Conservation (phyloP, 2,797 vertebrate genomes). For the Gymnothorax javanicus region DNA sequence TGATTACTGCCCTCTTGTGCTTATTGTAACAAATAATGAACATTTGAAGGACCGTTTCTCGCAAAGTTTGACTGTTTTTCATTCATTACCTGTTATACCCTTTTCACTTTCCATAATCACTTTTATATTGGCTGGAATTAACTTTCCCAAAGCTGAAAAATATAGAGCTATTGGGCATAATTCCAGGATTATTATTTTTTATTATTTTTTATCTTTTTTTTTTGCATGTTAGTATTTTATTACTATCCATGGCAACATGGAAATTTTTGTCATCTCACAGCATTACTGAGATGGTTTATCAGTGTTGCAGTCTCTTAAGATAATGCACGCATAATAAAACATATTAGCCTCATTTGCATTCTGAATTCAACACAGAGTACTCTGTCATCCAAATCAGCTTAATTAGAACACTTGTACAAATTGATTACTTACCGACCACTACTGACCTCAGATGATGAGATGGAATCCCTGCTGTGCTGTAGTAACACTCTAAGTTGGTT, state of each 20-base stretch:
- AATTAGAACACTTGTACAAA: constrained; percentile 48
- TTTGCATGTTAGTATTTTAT: background rate
- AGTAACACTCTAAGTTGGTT: background rate
- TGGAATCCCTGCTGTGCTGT: constrained; percentile 30
- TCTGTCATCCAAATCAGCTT: constrained; percentile 47
- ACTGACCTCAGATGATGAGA: constrained; percentile 38
- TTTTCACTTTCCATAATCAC: background rate
- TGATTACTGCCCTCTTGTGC: constrained; percentile 79
- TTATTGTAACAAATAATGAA: constrained; percentile 64
- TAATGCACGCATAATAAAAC: background rate
- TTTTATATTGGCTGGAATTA: background rate
- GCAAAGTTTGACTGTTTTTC: constrained; percentile 13
- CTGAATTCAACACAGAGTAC: constrained; percentile 38
- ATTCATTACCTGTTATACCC: constrained; percentile 2
- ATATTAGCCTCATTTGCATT: constrained; percentile 35
- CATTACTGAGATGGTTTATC: background rate
- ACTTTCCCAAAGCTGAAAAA: background rate
- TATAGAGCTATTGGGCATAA: background rate
- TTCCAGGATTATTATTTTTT: background rate
- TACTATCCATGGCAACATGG: background rate
- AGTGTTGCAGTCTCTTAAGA: background rate
- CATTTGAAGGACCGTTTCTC: constrained; percentile 33
- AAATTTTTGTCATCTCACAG: background rate
- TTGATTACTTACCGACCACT: constrained; percentile 43
- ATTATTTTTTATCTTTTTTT: background rate